Evolutionary conservation across 1,140 invertebrate genomes (phyloP).

Genomic region (Ceratina australensis): DNA sequence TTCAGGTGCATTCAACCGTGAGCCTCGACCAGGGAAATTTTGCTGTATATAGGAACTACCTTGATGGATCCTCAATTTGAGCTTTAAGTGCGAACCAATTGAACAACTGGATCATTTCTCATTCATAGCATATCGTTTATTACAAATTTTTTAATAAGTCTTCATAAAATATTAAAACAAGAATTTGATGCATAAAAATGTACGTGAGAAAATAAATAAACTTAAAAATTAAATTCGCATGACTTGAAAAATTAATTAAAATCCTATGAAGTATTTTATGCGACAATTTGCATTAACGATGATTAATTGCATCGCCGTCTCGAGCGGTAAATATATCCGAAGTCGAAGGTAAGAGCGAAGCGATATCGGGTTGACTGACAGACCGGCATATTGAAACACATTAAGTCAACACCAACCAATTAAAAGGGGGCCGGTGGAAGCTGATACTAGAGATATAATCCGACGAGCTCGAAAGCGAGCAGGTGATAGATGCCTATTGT

Average conservation of each 20-base stretch:
- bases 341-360: background rate
- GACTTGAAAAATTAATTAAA: no score
- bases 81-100: constrained; percentile 8
- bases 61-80: constrained; percentile 27
- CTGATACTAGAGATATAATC: constrained; percentile 54
- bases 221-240: no score
- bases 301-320: constrained; percentile 33
- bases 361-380: constrained; percentile 10
- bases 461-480: constrained; percentile 40
- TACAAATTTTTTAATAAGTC: no score
- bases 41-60: constrained; percentile 27
- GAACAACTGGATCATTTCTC: background rate
- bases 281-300: constrained; percentile 8
- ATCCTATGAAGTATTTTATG: no score
- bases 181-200: no score
- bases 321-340: background rate
- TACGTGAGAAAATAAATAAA: no score
- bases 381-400: constrained; percentile 52
- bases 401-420: constrained; percentile 65
- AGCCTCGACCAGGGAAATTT: constrained; percentile 27
- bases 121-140: background rate
- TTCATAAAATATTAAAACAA: no score
- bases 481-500: constrained; percentile 67
- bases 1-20: constrained; percentile 47
- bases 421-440: constrained; percentile 53